phyloP scores from a whole-genome alignment of 1,140 invertebrate genomes.

The Drosophila kohkoa region DNA sequence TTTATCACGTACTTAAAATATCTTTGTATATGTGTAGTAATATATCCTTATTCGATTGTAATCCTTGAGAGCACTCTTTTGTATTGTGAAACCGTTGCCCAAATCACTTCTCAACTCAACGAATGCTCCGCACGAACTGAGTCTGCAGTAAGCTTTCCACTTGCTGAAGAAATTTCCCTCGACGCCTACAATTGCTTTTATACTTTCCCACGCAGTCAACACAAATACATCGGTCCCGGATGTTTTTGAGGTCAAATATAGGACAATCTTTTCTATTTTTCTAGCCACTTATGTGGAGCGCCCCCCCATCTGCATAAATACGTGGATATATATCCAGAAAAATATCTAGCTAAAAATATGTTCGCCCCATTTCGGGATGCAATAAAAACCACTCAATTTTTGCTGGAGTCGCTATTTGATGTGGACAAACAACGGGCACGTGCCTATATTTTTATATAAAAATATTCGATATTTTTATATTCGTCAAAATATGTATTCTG shows the following conservation, averaged over 20 bases:
- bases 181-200: constrained; percentile 81
- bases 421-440: constrained; percentile 41
- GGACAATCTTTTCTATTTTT: constrained; percentile 60
- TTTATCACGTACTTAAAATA: constrained; percentile 4
- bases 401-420: constrained; percentile 46
- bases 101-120: constrained; percentile 69
- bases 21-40: background rate
- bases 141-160: constrained; percentile 51
- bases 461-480: constrained; percentile 37
- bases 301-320: constrained; percentile 9
- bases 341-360: constrained; percentile 29
- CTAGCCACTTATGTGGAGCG: constrained; percentile 25
- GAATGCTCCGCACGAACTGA: constrained; percentile 72
- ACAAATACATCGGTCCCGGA: constrained; percentile 59
- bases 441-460: constrained; percentile 57
- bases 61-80: constrained; percentile 30
- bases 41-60: constrained; percentile 41
- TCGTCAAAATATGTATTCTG: background rate
- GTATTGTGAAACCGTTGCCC: constrained; percentile 15
- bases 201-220: constrained; percentile 69
- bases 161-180: constrained; percentile 72
- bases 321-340: constrained; percentile 32
- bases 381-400: constrained; percentile 17
- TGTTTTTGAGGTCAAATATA: constrained; percentile 77
- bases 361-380: constrained; percentile 6